A percentile compares a stretch with the other conserved stretches of the same genome.
Conservation (phyloP, 37 sponge, comb jelly and placozoan species). For the Halisarca cf. caerulea region DNA sequence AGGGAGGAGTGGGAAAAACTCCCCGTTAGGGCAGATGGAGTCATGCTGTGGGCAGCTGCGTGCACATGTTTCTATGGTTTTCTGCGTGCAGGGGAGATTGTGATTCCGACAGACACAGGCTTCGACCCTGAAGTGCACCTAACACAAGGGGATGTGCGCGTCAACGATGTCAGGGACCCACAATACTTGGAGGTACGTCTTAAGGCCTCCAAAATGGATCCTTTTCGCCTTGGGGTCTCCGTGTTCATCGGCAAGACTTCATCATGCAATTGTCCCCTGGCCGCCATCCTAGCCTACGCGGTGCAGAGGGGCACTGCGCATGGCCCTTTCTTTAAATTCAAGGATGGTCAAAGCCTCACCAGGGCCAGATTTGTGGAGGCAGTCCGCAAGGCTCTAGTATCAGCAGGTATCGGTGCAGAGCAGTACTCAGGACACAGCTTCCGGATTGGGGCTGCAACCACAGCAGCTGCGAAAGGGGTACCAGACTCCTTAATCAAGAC, state of each 20-base stretch:
- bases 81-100: background rate
- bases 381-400: background rate
- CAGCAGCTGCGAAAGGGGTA: background rate
- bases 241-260: background rate
- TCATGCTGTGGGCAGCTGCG: background rate
- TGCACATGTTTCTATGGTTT: background rate
- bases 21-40: background rate
- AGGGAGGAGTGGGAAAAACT: background rate
- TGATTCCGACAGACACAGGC: background rate
- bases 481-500: conserved; percentile 2
- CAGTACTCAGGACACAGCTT: conserved; percentile 14
- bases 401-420: background rate
- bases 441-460: conserved; percentile 14
- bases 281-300: background rate
- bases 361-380: background rate
- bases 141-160: background rate
- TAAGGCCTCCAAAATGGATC: conserved; percentile 9
- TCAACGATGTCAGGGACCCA: background rate
- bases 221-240: background rate
- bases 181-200: background rate
- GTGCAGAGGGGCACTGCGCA: background rate
- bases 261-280: background rate
- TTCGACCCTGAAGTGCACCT: background rate
- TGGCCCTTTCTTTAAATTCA: background rate
- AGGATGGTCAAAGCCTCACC: background rate